phyloP scores from a whole-genome alignment of 2,113 vertebrate species.

The Heloderma charlesbogerti region DNA sequence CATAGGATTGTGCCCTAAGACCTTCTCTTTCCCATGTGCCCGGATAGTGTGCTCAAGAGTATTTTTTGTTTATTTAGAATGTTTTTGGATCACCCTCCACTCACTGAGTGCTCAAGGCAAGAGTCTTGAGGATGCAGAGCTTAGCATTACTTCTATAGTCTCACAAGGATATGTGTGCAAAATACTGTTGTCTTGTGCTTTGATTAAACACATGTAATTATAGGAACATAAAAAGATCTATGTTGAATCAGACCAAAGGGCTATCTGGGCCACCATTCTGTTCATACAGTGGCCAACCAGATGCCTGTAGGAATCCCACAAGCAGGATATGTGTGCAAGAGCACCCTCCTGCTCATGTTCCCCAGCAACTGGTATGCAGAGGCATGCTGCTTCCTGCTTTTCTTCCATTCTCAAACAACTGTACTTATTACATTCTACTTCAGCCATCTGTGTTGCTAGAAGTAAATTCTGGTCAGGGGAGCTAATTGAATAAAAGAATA shows the following conservation, averaged over 20 bases:
- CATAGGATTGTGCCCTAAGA: too few relatives aligned
- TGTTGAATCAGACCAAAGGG: too few relatives aligned
- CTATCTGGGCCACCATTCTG: too few relatives aligned
- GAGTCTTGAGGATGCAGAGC: not conserved
- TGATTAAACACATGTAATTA: not conserved
- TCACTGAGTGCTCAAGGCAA: not conserved
- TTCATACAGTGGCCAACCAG: too few relatives aligned
- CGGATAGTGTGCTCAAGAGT: not conserved
- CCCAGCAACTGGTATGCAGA: too few relatives aligned
- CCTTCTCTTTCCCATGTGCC: not conserved
- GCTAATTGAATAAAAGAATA: too few relatives aligned
- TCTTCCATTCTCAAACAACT: not conserved
- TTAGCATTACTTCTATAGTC: not conserved
- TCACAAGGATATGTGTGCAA: not conserved
- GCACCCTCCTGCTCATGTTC: too few relatives aligned
- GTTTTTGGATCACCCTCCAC: too few relatives aligned
- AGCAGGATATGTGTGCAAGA: too few relatives aligned
- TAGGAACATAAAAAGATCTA: not conserved
- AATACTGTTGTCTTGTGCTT: not conserved
- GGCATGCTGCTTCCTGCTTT: not conserved
- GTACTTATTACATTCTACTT: slow-evolving; percentile 9
- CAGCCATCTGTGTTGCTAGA: slow-evolving; percentile 7
- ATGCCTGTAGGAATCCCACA: too few relatives aligned
- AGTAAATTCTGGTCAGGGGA: not conserved
- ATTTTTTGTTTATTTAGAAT: too few relatives aligned